Percentiles rank a stretch among this genome's conserved stretches.
phyloP scores from a whole-genome alignment of 1,140 invertebrate species.

The Araneus ventricosus region DNA sequence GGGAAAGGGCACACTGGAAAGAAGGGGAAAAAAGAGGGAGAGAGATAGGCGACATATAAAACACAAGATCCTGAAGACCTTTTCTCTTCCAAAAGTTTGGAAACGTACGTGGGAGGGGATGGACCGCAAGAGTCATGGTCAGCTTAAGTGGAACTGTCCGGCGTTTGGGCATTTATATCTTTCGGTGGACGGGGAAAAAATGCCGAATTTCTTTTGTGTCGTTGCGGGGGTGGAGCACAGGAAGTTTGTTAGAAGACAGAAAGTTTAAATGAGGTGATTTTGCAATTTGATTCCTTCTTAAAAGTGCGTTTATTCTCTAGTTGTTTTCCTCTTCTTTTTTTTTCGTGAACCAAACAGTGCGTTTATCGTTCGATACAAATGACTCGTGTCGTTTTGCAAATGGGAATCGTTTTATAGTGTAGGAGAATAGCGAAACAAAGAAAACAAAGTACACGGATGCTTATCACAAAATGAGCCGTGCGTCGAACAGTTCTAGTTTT shows the following conservation, averaged over 20 bases:
- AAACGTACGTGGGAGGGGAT: background rate
- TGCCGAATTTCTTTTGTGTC: background rate
- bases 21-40: background rate
- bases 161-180: slow-evolving; percentile 33
- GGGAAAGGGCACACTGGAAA: background rate
- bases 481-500: background rate
- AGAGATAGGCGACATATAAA: background rate
- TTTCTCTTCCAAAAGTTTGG: background rate
- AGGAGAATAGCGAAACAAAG: background rate
- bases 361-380: background rate
- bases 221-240: background rate
- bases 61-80: slow-evolving; percentile 27
- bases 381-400: slow-evolving; percentile 35
- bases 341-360: background rate
- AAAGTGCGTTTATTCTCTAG: slow-evolving; percentile 10
- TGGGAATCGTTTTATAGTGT: background rate
- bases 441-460: background rate
- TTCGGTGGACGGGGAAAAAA: background rate
- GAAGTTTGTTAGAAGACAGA: slow-evolving; percentile 9
- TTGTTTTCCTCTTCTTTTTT: background rate
- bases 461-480: background rate
- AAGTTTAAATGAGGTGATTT: slow-evolving; percentile 44
- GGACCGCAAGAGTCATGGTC: slow-evolving; percentile 61
- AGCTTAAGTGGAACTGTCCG: slow-evolving; percentile 63
- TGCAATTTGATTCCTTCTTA: slow-evolving; percentile 29